phyloP scores from a whole-genome alignment of 2,797 vertebrate species.

The Hippocampus kuda region DNA sequence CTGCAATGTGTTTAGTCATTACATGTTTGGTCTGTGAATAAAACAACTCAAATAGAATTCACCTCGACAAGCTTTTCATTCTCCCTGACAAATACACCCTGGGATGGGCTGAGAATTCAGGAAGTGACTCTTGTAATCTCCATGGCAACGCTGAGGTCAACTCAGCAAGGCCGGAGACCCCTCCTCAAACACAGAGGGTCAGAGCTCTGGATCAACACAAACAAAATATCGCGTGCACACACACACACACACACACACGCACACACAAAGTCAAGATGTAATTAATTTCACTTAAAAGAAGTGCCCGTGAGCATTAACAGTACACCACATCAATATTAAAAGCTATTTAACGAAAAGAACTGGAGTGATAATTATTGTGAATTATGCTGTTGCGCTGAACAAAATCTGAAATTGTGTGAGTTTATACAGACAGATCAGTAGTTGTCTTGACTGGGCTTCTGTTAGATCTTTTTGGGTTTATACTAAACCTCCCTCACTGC shows the following conservation, averaged over 20 bases:
- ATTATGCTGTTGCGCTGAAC: background rate
- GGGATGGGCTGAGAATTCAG: conserved; percentile 56
- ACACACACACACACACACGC: conserved; percentile 17
- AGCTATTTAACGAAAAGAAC: background rate
- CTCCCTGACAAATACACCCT: conserved; percentile 31
- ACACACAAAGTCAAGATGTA: conserved; percentile 18
- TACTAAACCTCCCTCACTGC: conserved; percentile 6
- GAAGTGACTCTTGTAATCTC: conserved; percentile 61
- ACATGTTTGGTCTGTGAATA: conserved; percentile 7
- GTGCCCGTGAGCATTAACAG: conserved; percentile 30
- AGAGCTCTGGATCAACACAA: conserved; percentile 61
- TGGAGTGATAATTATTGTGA: background rate
- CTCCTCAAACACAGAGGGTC: conserved; percentile 64
- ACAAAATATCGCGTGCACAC: conserved; percentile 32
- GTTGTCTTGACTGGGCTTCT: background rate
- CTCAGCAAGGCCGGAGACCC: conserved; percentile 58
- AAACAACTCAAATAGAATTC: conserved; percentile 13
- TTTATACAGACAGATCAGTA: background rate
- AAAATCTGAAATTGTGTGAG: background rate
- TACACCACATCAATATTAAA: conserved; percentile 2
- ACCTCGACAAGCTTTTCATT: conserved; percentile 3
- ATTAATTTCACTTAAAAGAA: conserved; percentile 23
- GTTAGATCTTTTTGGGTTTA: conserved; percentile 6
- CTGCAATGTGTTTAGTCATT: conserved; percentile 5
- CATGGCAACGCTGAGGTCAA: conserved; percentile 59